Evolutionary conservation across 2,797 vertebrate species (phyloP).

Genomic region (Apodemus agrarius): DNA sequence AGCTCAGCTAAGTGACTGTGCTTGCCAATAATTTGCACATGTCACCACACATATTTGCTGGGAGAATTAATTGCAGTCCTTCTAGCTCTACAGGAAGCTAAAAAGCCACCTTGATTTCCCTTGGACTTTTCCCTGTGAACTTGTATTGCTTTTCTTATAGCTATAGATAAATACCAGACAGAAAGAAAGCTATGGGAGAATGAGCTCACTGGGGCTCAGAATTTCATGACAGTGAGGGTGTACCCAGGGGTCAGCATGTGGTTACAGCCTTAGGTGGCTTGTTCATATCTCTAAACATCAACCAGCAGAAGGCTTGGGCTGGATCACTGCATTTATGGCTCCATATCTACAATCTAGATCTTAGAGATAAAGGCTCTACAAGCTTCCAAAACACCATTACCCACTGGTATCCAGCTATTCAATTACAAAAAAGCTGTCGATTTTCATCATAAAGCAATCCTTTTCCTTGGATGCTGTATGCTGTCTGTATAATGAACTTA

Average conservation of each 20-base stretch:
- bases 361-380: not conserved
- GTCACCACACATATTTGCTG: not conserved
- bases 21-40: not conserved
- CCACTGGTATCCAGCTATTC: not conserved
- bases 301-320: not conserved
- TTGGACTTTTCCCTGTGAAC: not conserved
- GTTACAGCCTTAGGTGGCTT: not conserved
- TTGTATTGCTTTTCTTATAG: not conserved
- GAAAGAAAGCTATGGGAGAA: not conserved
- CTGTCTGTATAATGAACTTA: conserved; percentile 14
- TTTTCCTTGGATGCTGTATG: not conserved
- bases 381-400: not conserved
- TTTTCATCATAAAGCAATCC: not conserved
- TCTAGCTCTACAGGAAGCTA: not conserved
- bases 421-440: not conserved
- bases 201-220: not conserved
- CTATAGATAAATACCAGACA: not conserved
- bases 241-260: not conserved
- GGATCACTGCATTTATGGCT: not conserved
- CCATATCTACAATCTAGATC: not conserved
- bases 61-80: not conserved
- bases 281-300: not conserved
- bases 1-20: not conserved
- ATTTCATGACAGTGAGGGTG: not conserved
- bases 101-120: not conserved